Base-by-base conservation (phyloP, 2,113 vertebrate species). In the Sylvia atricapilla region DNA sequence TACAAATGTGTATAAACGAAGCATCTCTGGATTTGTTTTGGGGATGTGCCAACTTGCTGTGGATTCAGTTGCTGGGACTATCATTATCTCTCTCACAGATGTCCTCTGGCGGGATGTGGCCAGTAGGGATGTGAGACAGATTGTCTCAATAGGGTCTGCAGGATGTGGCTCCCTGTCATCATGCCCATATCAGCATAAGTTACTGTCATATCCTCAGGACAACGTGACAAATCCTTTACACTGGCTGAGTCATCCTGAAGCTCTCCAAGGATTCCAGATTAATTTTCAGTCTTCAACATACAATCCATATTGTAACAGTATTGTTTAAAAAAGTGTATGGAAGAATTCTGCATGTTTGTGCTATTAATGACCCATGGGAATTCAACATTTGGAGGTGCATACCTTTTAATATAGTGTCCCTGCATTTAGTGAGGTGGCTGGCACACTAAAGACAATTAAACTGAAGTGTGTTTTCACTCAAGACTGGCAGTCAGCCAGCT, bases 161-260 rank as follows among this genome's bases (percentile, higher is more conserved):
- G 90, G 88, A 90, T 80, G 60, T 55, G 66, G 66, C 53, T 96
- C 13, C 3, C 74, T 86, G 69, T 96, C 90, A 84, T 92, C 88
- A 58, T 11, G 1, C 59, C 44, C 64, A 3, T 81, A 93, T 35
- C 69, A 44, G 41, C 94, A 87, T 87, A 90, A 94, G 93, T 95
- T 91, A 89, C 76, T 92, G 83, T 84, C 88, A 90, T 84, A 92
- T 89, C 76, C 85, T 73, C 83, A 75, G 90, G 76, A 81, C 23
- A 13, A 85, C 0, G 0, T 92, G 76, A 94, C 80, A 95, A 95
- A 95, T 76, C 82, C 43, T 91, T 76, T 69, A 91, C 55, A 41
- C 49, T 58, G 49, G 6, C 89, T 96, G 93, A 96, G 73, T 92
- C 90, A 95, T 53, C 76, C 43, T 41, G 43, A 84, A 52, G 60